Conservation (phyloP, 1,140 invertebrate species). For the Palaemon carinicauda region DNA sequence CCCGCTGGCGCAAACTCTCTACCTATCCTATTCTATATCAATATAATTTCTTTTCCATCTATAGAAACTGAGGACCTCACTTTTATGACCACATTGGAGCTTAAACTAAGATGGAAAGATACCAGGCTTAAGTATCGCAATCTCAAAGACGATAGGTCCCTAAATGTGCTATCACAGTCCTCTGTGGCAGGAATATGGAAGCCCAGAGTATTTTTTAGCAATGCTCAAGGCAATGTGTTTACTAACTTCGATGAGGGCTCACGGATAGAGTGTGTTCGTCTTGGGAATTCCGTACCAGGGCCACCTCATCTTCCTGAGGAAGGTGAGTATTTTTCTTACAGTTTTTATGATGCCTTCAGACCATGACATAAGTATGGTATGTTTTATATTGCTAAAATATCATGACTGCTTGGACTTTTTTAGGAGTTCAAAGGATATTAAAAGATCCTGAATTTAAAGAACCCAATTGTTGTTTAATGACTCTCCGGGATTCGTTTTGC, state of each 20-base stretch:
- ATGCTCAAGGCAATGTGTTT: slow-evolving; percentile 54
- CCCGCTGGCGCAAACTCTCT: not conserved
- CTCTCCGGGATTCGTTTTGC: too few species aligned
- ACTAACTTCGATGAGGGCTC: slow-evolving; percentile 52
- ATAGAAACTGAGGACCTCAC: slow-evolving; percentile 54
- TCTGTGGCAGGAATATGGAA: slow-evolving; percentile 38
- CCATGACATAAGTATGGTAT: too few species aligned
- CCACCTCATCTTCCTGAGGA: slow-evolving; percentile 23
- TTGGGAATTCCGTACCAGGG: not conserved
- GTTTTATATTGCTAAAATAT: too few species aligned
- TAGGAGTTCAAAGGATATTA: too few species aligned
- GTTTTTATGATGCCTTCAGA: too few species aligned
- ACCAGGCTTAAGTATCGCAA: slow-evolving; percentile 47
- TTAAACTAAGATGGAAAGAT: slow-evolving; percentile 49
- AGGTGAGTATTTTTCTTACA: too few species aligned
- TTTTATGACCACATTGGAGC: slow-evolving; percentile 28
- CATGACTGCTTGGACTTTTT: too few species aligned
- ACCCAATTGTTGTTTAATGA: too few species aligned
- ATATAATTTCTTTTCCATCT: slow-evolving; percentile 48
- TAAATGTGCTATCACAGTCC: slow-evolving; percentile 48
- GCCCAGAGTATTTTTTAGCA: slow-evolving; percentile 51
- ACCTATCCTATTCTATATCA: slow-evolving; percentile 26
- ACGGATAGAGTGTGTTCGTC: slow-evolving; percentile 34
- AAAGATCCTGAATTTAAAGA: too few species aligned
- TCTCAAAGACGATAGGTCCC: slow-evolving; percentile 44